These are phyloP conservation scores for Noctua pronuba DNA, from an alignment of 2,888 invertebrate genomes.

Conservation along the genomic window DNA sequence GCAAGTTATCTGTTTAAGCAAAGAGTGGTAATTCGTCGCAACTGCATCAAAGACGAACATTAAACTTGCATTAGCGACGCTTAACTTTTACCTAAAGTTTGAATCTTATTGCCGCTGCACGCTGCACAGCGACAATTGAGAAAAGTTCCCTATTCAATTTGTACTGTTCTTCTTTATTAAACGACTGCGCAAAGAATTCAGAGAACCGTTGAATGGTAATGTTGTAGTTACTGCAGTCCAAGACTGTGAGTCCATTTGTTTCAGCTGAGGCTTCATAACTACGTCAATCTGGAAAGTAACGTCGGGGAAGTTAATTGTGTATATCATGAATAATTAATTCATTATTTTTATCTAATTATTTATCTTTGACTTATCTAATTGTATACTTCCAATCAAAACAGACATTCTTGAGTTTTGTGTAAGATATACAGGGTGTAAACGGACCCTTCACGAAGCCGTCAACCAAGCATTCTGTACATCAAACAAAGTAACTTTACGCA, in stretches of 20 bases:
- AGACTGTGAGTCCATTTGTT: slow-evolving; percentile 7
- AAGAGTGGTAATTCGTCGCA: slow-evolving; percentile 74
- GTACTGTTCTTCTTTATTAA: slow-evolving; percentile 67
- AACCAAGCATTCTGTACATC: too few species aligned
- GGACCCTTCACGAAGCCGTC: too few species aligned
- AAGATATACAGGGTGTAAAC: too few species aligned
- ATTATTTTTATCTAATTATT: too few species aligned
- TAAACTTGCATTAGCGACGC: slow-evolving; percentile 85
- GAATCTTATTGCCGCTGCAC: slow-evolving; percentile 71
- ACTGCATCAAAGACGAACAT: slow-evolving; percentile 84
- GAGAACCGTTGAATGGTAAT: slow-evolving; percentile 51
- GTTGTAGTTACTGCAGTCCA: slow-evolving; percentile 33
- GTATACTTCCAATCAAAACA: background rate
- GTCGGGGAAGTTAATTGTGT: background rate
- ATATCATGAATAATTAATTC: background rate
- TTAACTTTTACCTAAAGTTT: slow-evolving; percentile 83
- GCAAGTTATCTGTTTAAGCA: slow-evolving; percentile 52
- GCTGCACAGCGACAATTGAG: slow-evolving; percentile 65
- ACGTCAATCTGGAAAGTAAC: slow-evolving; percentile 10
- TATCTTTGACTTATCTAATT: background rate
- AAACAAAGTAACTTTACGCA: too few species aligned
- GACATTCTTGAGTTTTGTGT: background rate
- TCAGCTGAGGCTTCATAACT: slow-evolving; percentile 13
- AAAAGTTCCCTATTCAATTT: slow-evolving; percentile 68
- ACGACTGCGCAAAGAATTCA: slow-evolving; percentile 53